phyloP scores from a whole-genome alignment of 92 coral and sea anemone species.

The Phenganax marumi region DNA sequence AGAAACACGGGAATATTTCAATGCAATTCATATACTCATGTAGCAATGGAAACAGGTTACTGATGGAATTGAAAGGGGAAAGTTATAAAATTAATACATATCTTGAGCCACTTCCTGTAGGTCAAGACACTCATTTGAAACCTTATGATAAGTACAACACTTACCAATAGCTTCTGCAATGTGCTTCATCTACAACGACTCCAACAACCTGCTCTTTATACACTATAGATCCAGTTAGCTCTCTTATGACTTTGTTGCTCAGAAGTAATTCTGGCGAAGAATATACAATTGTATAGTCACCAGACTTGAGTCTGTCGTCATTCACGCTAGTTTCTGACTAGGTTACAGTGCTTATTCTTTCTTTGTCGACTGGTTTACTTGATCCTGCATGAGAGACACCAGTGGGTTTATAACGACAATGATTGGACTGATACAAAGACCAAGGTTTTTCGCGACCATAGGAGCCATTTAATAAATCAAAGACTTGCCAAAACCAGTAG shows the following conservation, averaged over 20 bases:
- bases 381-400: constrained; percentile 45
- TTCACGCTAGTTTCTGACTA: constrained; percentile 3
- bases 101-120: too few species aligned
- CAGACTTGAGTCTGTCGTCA: constrained; percentile 33
- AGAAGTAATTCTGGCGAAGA: constrained; percentile 56
- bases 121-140: too few species aligned
- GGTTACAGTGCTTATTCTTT: constrained; percentile 41
- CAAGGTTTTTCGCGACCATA: constrained; percentile 30
- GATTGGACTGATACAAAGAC: constrained; percentile 16
- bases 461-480: constrained; percentile 46
- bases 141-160: not conserved
- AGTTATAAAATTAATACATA: too few species aligned
- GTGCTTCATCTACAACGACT: constrained; percentile 47
- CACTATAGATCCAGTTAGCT: constrained; percentile 31
- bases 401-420: constrained; percentile 41
- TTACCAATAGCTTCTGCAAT: constrained; percentile 51
- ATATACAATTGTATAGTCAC: constrained; percentile 57
- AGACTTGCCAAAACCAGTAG: constrained; percentile 49
- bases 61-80: too few species aligned
- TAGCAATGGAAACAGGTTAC: too few species aligned
- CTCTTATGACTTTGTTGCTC: constrained; percentile 40
- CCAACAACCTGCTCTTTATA: constrained; percentile 36
- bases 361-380: constrained; percentile 29
- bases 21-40: too few species aligned
- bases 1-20: too few species aligned